Evolutionary conservation across 2,113 vertebrate species (phyloP).

Genomic region (Sporophila hypoxantha): DNA sequence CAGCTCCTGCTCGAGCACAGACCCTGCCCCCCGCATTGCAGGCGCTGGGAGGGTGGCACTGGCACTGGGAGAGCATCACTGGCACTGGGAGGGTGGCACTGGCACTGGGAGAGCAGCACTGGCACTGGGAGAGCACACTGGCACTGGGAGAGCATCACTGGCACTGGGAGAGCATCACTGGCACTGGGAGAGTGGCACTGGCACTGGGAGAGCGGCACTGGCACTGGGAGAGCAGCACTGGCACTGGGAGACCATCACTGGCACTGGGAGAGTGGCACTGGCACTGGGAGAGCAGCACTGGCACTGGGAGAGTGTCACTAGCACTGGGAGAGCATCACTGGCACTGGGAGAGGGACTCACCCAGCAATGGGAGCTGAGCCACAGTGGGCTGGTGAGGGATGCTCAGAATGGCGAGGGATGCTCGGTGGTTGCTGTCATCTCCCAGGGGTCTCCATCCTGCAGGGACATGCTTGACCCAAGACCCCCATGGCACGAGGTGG

Average conservation of each 20-base stretch:
- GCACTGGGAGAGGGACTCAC: not conserved
- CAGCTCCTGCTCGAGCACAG: not conserved
- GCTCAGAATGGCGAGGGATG: not conserved
- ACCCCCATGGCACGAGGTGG: not conserved
- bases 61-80: too few species aligned
- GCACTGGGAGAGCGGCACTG: too few species aligned
- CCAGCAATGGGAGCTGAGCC: not conserved
- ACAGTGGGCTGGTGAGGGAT: rapidly evolving
- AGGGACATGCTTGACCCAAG: not conserved
- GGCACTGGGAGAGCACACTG: not conserved
- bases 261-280: not conserved
- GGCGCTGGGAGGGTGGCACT: not conserved
- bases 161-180: not conserved
- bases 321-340: not conserved
- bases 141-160: not conserved
- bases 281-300: not conserved
- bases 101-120: not conserved
- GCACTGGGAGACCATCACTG: not conserved
- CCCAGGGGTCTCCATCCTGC: rapidly evolving
- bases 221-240: too few species aligned
- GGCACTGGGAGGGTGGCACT: not conserved
- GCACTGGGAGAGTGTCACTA: not conserved
- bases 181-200: not conserved
- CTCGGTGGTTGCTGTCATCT: not conserved
- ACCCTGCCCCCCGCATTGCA: not conserved